These are phyloP conservation scores for Epinephelus fuscoguttatus DNA, from an alignment of 2,113 vertebrate species.

Conservation along the genomic window DNA sequence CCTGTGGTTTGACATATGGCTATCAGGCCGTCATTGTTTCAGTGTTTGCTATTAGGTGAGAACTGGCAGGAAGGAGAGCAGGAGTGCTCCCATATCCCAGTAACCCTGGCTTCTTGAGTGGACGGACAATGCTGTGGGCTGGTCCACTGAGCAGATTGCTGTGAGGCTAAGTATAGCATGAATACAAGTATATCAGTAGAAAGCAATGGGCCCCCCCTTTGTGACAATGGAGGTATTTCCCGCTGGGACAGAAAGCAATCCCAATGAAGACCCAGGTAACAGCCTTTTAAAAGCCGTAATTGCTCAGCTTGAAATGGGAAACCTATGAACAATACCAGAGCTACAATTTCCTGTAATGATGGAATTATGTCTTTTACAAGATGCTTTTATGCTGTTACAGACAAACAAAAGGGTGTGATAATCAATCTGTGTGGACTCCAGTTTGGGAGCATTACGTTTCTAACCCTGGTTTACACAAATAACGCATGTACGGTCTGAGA, in stretches of 20 bases:
- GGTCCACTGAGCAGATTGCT: conserved; percentile 71
- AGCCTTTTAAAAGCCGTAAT: conserved; percentile 79
- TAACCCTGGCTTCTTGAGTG: conserved; percentile 76
- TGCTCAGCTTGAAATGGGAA: conserved; percentile 74
- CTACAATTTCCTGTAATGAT: conserved; percentile 81
- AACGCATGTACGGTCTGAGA: conserved; percentile 18
- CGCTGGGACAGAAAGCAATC: conserved; percentile 75
- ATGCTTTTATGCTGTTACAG: conserved; percentile 71
- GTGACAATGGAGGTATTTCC: conserved; percentile 81
- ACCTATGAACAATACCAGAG: conserved; percentile 73
- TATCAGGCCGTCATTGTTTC: conserved; percentile 42
- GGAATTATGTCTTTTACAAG: conserved; percentile 74
- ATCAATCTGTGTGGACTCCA: conserved; percentile 47
- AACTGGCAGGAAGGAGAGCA: conserved; percentile 54
- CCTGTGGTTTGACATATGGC: conserved; percentile 47
- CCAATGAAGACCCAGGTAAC: conserved; percentile 78
- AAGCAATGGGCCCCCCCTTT: conserved; percentile 77
- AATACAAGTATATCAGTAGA: conserved; percentile 77
- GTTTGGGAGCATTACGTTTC: conserved; percentile 32
- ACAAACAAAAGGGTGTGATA: conserved; percentile 68
- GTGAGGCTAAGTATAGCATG: conserved; percentile 75
- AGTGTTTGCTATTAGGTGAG: conserved; percentile 61
- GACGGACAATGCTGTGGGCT: conserved; percentile 57
- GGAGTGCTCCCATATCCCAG: conserved; percentile 57
- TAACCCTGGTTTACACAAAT: conserved; percentile 18